Evolutionary conservation across 2,888 invertebrate genomes (phyloP), one percentile per base, ranked within the genome.

Genomic region (Trichogramma dendrolimi): DNA sequence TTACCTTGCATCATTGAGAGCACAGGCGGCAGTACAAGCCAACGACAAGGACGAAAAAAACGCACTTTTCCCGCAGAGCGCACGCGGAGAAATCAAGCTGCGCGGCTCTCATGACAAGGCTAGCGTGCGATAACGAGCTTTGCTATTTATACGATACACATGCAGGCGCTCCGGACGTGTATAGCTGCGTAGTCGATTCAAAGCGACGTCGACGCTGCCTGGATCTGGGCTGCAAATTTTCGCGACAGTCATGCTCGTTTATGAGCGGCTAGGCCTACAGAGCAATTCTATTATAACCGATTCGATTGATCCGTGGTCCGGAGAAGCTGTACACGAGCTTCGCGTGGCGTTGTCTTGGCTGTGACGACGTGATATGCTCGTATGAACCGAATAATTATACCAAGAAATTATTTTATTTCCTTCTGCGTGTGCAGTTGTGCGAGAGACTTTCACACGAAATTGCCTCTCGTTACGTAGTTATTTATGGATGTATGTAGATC

Each of bases 241-340:
- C 63, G 67, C 64, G 65, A 67, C 65, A 73, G 73, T 75, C 75
- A 75, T 68, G 71, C 65, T 69, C 67, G 66, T 62, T 72, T 68
- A 73, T 68, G 67, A 71, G 67, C 67, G 49, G 67, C 58, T 42
- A 50, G 53, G 64, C 62, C 14, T 48, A 48, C n/a, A 48, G n/a
- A 6, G 48, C n/a, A n/a, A 11, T n/a, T n/a, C 6, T 14, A 11
- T 6, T 11, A n/a, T 48, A 48, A 11, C 6, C 11, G 48, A 11
- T 48, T 6, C 10, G 48, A 6, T 6, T 6, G 48, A 6, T 11
- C 7, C n/a, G 6, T n/a, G n/a, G 48, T 14, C 6, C n/a, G 48
- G 48, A 14, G n/a, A 6, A 11, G 48, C 48, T 11, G 48, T n/a
- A 27, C 27, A 27, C 1, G 27, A 27, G 27, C 27, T 27, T 27